Conservation (phyloP, 92 coral and sea anemone genomes). For the Desmophyllum pertusum region DNA sequence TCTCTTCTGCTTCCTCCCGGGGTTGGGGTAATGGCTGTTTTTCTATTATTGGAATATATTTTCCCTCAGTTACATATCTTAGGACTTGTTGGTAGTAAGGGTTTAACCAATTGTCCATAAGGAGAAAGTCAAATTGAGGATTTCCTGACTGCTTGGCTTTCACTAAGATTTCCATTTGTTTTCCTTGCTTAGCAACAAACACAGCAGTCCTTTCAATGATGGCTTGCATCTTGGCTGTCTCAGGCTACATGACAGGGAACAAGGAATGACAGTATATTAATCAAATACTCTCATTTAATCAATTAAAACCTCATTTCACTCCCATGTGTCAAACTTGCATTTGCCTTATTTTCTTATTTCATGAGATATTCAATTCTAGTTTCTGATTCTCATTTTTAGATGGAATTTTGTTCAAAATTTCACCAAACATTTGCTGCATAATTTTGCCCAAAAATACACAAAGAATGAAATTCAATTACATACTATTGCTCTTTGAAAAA, state of each 20-base stretch:
- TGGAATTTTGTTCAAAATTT: not conserved
- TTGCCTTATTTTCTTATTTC: slow-evolving; percentile 1
- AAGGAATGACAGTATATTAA: not conserved
- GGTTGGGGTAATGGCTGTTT: slow-evolving; percentile 58
- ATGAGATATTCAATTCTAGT: not conserved
- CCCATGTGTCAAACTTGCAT: not conserved
- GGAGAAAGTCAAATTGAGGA: slow-evolving; percentile 96
- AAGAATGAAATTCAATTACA: not conserved
- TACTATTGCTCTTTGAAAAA: not conserved
- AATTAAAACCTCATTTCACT: not conserved
- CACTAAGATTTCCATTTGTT: slow-evolving; percentile 96
- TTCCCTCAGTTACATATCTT: slow-evolving; percentile 73
- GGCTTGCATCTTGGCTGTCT: slow-evolving; percentile 92
- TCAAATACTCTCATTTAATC: not conserved
- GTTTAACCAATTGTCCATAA: slow-evolving; percentile 91
- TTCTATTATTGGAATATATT: slow-evolving; percentile 64
- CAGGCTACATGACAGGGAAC: slow-evolving; percentile 71
- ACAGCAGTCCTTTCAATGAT: slow-evolving; percentile 95
- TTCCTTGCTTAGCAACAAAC: slow-evolving; percentile 92
- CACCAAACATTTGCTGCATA: not conserved
- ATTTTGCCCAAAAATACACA: too few species aligned
- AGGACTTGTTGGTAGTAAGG: slow-evolving; percentile 94
- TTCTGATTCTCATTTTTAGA: too few species aligned
- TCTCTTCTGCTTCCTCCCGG: slow-evolving; percentile 57
- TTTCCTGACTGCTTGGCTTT: slow-evolving; percentile 99